These are phyloP conservation scores for Xyrichtys novacula DNA, from an alignment of 2,797 vertebrate genomes.

Conservation along the genomic window DNA sequence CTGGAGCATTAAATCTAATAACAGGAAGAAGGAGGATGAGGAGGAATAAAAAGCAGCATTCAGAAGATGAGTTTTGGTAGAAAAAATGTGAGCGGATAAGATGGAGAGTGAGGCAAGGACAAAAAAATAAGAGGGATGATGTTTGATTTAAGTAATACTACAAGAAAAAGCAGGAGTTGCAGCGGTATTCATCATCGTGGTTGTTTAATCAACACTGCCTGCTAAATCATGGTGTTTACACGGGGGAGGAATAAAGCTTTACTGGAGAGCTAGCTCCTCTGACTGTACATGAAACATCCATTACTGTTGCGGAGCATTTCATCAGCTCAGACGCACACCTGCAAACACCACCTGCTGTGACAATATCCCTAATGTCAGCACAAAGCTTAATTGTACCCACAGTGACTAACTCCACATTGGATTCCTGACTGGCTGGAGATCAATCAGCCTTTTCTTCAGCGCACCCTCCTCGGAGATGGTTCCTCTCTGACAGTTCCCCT, in stretches of 20 bases:
- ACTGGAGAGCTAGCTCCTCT: slow-evolving; percentile 19
- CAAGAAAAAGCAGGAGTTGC: slow-evolving; percentile 8
- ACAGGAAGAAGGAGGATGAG: slow-evolving; percentile 22
- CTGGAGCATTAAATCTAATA: slow-evolving; percentile 47
- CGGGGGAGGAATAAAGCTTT: slow-evolving; percentile 13
- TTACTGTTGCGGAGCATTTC: slow-evolving; percentile 40
- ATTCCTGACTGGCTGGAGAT: slow-evolving; percentile 46
- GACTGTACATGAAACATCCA: slow-evolving; percentile 23
- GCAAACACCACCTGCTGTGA: slow-evolving; percentile 33
- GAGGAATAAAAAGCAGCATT: slow-evolving; percentile 28
- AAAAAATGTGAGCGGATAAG: neutral
- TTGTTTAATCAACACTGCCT: slow-evolving; percentile 39
- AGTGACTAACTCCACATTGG: slow-evolving; percentile 33
- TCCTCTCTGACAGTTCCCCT: neutral
- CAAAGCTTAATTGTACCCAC: slow-evolving; percentile 38
- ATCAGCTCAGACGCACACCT: slow-evolving; percentile 47
- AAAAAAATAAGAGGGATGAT: slow-evolving; percentile 29
- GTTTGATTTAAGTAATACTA: too few relatives aligned
- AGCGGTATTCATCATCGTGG: neutral
- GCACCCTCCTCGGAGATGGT: neutral
- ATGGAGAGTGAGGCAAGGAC: slow-evolving; percentile 18
- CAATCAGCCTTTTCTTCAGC: slow-evolving; percentile 22
- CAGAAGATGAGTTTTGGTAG: slow-evolving; percentile 32
- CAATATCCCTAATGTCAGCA: slow-evolving; percentile 42
- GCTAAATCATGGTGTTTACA: slow-evolving; percentile 22